A percentile compares a stretch with the other conserved stretches of the same genome.
phyloP scores from a whole-genome alignment of 1,140 invertebrate genomes.

The Pissodes strobi region DNA sequence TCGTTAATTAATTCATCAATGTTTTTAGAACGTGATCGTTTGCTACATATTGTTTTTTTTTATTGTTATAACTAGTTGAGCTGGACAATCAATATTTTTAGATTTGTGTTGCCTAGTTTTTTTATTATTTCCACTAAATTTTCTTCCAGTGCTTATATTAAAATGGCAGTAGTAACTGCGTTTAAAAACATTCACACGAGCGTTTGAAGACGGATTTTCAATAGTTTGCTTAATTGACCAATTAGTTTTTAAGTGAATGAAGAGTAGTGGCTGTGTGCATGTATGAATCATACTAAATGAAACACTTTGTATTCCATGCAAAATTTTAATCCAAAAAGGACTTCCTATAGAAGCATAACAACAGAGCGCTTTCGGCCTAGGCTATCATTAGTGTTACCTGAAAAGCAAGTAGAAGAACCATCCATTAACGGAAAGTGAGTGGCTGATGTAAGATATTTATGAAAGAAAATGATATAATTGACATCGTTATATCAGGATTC shows the following conservation, averaged over 20 bases:
- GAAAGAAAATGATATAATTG: too few relatives aligned
- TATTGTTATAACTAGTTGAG: neutral
- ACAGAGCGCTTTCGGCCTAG: too few relatives aligned
- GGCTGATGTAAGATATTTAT: too few relatives aligned
- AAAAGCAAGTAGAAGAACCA: too few relatives aligned
- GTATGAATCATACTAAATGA: too few relatives aligned
- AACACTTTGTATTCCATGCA: too few relatives aligned
- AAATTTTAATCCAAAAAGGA: too few relatives aligned
- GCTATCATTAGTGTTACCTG: too few relatives aligned
- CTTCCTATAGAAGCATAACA: too few relatives aligned
- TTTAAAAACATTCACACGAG: neutral
- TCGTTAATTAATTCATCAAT: neutral
- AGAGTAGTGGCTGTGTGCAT: too few relatives aligned
- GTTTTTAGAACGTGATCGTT: neutral
- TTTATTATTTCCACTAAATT: neutral
- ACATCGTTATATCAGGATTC: too few relatives aligned
- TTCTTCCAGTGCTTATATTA: neutral
- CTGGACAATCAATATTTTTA: conserved; percentile 4
- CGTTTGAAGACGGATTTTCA: neutral
- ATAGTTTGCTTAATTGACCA: conserved; percentile 1
- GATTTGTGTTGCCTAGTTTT: neutral
- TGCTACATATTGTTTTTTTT: neutral
- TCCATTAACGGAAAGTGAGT: too few relatives aligned
- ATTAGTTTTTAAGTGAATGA: neutral
- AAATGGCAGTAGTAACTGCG: neutral